These are phyloP conservation scores for Rhinatrema bivittatum DNA, from an alignment of 2,797 vertebrate species.

Conservation along the genomic window DNA sequence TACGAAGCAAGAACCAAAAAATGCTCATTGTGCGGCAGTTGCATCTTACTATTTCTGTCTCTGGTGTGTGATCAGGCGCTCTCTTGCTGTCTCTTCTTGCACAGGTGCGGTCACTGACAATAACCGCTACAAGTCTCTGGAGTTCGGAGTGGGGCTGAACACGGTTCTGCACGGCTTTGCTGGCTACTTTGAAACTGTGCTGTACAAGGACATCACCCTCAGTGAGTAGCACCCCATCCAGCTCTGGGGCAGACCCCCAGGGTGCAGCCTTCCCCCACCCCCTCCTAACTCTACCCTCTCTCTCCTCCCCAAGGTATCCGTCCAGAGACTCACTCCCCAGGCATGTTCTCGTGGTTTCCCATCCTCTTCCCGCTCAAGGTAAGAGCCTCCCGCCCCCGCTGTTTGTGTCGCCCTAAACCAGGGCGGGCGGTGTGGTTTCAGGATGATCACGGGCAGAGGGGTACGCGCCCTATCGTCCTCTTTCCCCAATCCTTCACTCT, in stretches of 20 bases:
- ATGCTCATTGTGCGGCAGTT: too few relatives aligned
- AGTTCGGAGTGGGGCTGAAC: constrained; percentile 73
- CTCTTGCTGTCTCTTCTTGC: too few relatives aligned
- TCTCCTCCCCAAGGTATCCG: constrained; percentile 70
- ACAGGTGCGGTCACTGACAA: constrained; percentile 76
- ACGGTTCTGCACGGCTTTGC: constrained; percentile 86
- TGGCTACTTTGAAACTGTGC: constrained; percentile 83
- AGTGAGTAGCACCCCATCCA: constrained; percentile 71
- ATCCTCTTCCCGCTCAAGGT: constrained; percentile 92
- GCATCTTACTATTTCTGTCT: background rate
- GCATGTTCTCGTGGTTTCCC: constrained; percentile 96
- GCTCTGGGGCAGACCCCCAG: too few relatives aligned
- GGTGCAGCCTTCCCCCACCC: too few relatives aligned
- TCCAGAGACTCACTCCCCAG: constrained; percentile 84
- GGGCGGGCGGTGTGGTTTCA: too few relatives aligned
- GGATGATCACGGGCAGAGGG: too few relatives aligned
- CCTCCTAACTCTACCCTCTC: background rate
- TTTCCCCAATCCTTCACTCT: too few relatives aligned
- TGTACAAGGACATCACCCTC: constrained; percentile 81
- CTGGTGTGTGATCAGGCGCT: too few relatives aligned
- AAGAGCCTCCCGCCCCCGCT: constrained; percentile 32
- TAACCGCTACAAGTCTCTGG: constrained; percentile 78
- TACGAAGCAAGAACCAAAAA: too few relatives aligned
- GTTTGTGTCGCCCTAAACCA: too few relatives aligned
- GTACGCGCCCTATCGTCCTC: too few relatives aligned